A percentile compares a stretch with the other conserved stretches of the same genome.
These are phyloP conservation scores for Zygaena filipendulae DNA, from an alignment of 2,888 invertebrate genomes.

Conservation along the genomic window DNA sequence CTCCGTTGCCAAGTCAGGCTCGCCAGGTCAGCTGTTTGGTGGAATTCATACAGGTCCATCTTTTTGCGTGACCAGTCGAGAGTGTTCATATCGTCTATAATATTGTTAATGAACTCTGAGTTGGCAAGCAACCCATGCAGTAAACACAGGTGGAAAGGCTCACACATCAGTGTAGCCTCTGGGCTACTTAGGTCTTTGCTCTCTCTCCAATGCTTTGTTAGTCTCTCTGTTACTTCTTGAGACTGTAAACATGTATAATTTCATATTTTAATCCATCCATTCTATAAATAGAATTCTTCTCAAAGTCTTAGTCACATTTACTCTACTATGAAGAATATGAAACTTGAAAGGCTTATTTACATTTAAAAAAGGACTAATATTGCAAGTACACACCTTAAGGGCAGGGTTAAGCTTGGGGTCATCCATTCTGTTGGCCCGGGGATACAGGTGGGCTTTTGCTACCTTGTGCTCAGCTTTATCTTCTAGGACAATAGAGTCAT, in stretches of 20 bases:
- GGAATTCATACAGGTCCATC: conserved; percentile 90
- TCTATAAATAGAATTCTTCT: no score
- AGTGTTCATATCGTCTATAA: conserved; percentile 75
- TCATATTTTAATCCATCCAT: no score
- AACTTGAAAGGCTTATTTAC: no score
- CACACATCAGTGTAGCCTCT: conserved; percentile 61
- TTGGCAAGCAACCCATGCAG: conserved; percentile 72
- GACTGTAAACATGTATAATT: conserved; percentile 41
- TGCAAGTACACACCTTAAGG: conserved; percentile 44
- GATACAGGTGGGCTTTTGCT: conserved; percentile 36
- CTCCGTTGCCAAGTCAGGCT: conserved; percentile 64
- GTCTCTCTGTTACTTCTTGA: conserved; percentile 42
- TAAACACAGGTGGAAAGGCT: conserved; percentile 76
- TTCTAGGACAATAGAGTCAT: conserved; percentile 44
- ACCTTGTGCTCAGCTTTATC: conserved; percentile 30
- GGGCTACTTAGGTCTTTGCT: conserved; percentile 36
- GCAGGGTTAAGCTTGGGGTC: conserved; percentile 44
- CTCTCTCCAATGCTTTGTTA: conserved; percentile 58
- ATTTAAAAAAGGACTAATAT: no score
- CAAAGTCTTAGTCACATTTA: no score
- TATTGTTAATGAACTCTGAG: conserved; percentile 65
- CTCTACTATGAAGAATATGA: no score
- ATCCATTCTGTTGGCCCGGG: conserved; percentile 52
- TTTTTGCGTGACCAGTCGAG: conserved; percentile 79
- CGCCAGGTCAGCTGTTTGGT: conserved; percentile 80